phyloP scores from a whole-genome alignment of 2,888 invertebrate species.

The Drosophila antonietae region DNA sequence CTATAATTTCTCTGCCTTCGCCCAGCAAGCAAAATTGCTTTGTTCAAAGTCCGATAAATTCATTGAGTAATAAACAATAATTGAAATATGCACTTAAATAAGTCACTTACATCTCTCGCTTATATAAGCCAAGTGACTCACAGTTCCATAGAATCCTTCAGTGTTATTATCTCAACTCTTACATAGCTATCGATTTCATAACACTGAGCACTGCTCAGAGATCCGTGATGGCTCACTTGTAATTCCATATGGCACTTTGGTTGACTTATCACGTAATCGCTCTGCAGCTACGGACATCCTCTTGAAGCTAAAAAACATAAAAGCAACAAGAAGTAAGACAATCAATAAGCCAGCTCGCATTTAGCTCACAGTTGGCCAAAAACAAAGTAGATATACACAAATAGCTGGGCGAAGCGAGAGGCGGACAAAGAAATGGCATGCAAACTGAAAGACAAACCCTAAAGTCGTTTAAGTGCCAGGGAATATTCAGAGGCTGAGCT shows the following conservation, averaged over 20 bases:
- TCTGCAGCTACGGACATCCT: slow-evolving; percentile 38
- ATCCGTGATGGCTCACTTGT: slow-evolving; percentile 26
- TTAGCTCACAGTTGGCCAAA: slow-evolving; percentile 20
- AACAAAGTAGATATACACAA: slow-evolving; percentile 25
- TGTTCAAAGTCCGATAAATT: not conserved
- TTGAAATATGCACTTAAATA: not conserved
- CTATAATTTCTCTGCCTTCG: not conserved
- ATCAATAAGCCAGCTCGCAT: slow-evolving; percentile 41
- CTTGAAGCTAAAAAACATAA: slow-evolving; percentile 21
- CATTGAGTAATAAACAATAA: not conserved
- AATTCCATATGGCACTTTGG: slow-evolving; percentile 34
- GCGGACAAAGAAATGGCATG: slow-evolving; percentile 40
- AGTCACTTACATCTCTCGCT: not conserved
- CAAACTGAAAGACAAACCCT: slow-evolving; percentile 51
- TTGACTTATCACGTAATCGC: slow-evolving; percentile 47
- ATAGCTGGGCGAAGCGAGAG: slow-evolving; percentile 8
- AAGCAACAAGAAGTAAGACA: slow-evolving; percentile 21
- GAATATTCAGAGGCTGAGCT: slow-evolving; percentile 54
- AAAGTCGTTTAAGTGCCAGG: slow-evolving; percentile 55
- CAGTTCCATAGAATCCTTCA: slow-evolving; percentile 2
- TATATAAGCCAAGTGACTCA: not conserved
- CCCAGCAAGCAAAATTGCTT: not conserved
- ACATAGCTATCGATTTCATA: slow-evolving; percentile 3
- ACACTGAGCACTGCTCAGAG: slow-evolving; percentile 1
- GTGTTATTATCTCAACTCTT: not conserved